phyloP scores from a whole-genome alignment of 37 sponge, comb jelly and placozoan species.

The Oopsacas minuta region DNA sequence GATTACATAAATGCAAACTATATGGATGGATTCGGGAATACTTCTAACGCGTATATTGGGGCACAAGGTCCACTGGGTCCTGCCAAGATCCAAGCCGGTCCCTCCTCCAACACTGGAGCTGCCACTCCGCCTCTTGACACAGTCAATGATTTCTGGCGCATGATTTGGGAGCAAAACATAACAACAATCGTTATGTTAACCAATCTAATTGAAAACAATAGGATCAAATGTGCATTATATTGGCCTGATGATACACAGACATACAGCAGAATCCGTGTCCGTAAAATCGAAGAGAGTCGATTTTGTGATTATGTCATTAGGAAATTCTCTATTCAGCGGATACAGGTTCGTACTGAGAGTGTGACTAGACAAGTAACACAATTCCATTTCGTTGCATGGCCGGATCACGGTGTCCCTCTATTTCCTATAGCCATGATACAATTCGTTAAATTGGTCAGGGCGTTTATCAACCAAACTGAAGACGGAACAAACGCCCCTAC shows the following conservation, averaged over 20 bases:
- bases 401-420: background rate
- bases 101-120: background rate
- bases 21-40: background rate
- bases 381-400: background rate
- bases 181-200: background rate
- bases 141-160: slow-evolving; percentile 5
- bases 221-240: background rate
- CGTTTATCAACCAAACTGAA: background rate
- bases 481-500: background rate
- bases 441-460: background rate
- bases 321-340: background rate
- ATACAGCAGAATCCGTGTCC: background rate
- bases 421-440: background rate
- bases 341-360: background rate
- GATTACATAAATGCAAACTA: slow-evolving; percentile 4
- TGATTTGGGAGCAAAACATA: background rate
- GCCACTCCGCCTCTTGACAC: background rate
- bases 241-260: background rate
- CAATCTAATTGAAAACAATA: background rate
- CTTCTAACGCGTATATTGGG: background rate
- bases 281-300: background rate
- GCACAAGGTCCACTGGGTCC: slow-evolving; percentile 7
- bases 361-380: background rate
- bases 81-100: background rate
- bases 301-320: slow-evolving; percentile 11